phyloP scores from a whole-genome alignment of 64 coral and sea anemone species.

The Actinia equina region DNA sequence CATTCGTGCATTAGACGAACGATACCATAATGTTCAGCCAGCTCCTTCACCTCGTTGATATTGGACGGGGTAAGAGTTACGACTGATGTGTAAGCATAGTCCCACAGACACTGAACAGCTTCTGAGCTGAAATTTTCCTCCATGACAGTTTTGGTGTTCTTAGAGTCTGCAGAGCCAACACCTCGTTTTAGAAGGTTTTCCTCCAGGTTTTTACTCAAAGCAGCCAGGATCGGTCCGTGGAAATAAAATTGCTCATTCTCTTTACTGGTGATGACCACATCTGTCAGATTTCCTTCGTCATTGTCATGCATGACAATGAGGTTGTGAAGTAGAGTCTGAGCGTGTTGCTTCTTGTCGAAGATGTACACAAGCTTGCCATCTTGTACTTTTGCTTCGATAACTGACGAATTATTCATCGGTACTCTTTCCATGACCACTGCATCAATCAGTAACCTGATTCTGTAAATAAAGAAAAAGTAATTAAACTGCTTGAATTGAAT shows the following conservation, averaged over 20 bases:
- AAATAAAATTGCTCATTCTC: slow-evolving; percentile 26
- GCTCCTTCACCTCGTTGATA: neutral
- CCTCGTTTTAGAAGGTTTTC: slow-evolving; percentile 10
- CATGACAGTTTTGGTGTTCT: neutral
- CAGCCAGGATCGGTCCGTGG: slow-evolving; percentile 14
- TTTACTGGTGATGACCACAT: slow-evolving; percentile 13
- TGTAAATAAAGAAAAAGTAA: too few relatives aligned
- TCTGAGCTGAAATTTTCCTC: neutral
- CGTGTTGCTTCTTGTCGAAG: slow-evolving; percentile 36
- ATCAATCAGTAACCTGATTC: too few relatives aligned
- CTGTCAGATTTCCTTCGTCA: neutral
- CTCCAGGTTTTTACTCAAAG: neutral
- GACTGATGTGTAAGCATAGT: slow-evolving; percentile 26
- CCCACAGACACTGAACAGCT: slow-evolving; percentile 11
- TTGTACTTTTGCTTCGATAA: neutral
- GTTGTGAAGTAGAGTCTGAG: slow-evolving; percentile 9
- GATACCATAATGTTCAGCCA: neutral
- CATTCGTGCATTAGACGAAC: neutral
- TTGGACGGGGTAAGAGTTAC: slow-evolving; percentile 7
- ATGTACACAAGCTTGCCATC: slow-evolving; percentile 13
- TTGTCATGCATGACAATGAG: slow-evolving; percentile 37
- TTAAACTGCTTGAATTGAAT: too few relatives aligned
- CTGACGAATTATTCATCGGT: too few relatives aligned
- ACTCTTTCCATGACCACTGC: too few relatives aligned
- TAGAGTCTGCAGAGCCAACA: neutral